Evolutionary conservation across 37 sponge, comb jelly and placozoan species (phyloP).

Genomic region (Amphimedon queenslandica): DNA sequence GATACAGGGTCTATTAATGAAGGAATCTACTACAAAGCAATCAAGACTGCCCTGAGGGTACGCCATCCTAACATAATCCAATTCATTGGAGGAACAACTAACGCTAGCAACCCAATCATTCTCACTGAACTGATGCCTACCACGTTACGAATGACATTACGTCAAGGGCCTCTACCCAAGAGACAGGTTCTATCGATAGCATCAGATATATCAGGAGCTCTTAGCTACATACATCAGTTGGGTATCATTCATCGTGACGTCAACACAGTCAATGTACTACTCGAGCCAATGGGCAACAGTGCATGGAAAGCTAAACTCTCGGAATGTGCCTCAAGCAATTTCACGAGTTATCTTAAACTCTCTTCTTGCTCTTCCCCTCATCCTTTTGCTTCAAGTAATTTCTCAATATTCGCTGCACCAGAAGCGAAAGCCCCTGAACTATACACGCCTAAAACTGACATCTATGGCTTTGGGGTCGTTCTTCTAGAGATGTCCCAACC

Average conservation of each 20-base stretch:
- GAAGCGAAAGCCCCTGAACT: slow-evolving; percentile 18
- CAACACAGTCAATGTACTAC: slow-evolving; percentile 70
- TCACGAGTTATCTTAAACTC: slow-evolving; percentile 1
- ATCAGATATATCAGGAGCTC: slow-evolving; percentile 41
- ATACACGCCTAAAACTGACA: slow-evolving; percentile 21
- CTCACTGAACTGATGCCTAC: slow-evolving; percentile 68
- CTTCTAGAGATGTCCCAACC: slow-evolving; percentile 29
- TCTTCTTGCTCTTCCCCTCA: neutral
- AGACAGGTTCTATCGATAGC: slow-evolving; percentile 23
- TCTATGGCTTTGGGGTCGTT: slow-evolving; percentile 33
- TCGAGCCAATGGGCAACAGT: slow-evolving; percentile 18
- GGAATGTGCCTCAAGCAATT: slow-evolving; percentile 67
- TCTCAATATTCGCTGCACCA: slow-evolving; percentile 24
- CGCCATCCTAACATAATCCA: slow-evolving; percentile 52
- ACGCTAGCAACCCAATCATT: slow-evolving; percentile 19
- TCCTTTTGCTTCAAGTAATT: slow-evolving; percentile 1
- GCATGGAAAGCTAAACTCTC: slow-evolving; percentile 66
- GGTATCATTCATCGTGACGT: slow-evolving; percentile 70
- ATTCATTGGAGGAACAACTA: slow-evolving; percentile 32
- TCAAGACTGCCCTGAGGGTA: neutral
- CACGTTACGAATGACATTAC: slow-evolving; percentile 26
- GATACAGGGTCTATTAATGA: neutral
- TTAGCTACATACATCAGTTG: slow-evolving; percentile 64
- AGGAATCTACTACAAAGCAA: neutral
- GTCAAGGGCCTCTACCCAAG: slow-evolving; percentile 9